Conservation (phyloP, 2,888 invertebrate species). For the Oxyteleia sp. region DNA sequence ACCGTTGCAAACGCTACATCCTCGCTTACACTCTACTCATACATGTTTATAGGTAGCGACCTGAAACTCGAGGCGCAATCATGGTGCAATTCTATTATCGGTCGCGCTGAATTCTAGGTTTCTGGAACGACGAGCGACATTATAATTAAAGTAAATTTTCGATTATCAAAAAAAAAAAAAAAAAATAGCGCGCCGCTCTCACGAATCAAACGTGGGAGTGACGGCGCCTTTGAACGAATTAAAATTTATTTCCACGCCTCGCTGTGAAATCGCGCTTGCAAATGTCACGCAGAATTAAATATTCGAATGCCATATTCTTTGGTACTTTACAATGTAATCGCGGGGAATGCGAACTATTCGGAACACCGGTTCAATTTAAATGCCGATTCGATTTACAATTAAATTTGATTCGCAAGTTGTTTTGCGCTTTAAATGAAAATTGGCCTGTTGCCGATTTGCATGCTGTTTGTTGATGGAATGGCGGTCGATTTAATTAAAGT, state of each 20-base stretch:
- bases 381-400: constrained; percentile 7
- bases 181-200: constrained; percentile 32
- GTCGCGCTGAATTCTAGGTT: constrained; percentile 66
- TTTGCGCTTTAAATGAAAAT: background rate
- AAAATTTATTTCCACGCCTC: constrained; percentile 2
- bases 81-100: constrained; percentile 67
- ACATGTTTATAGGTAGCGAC: no score
- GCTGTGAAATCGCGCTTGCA: constrained; percentile 4
- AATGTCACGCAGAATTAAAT: constrained; percentile 18
- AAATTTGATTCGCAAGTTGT: constrained; percentile 2
- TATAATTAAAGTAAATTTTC: constrained; percentile 56
- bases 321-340: background rate
- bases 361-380: constrained; percentile 7
- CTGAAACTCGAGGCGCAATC: no score
- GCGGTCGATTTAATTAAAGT: background rate
- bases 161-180: constrained; percentile 67
- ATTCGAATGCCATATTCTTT: background rate
- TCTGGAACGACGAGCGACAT: constrained; percentile 60
- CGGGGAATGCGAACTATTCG: constrained; percentile 9
- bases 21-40: no score
- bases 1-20: no score
- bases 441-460: background rate
- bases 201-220: constrained; percentile 16
- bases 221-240: background rate
- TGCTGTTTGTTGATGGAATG: background rate